Evolutionary conservation across 2,888 invertebrate genomes (phyloP).

Genomic region (Ceramica pisi): DNA sequence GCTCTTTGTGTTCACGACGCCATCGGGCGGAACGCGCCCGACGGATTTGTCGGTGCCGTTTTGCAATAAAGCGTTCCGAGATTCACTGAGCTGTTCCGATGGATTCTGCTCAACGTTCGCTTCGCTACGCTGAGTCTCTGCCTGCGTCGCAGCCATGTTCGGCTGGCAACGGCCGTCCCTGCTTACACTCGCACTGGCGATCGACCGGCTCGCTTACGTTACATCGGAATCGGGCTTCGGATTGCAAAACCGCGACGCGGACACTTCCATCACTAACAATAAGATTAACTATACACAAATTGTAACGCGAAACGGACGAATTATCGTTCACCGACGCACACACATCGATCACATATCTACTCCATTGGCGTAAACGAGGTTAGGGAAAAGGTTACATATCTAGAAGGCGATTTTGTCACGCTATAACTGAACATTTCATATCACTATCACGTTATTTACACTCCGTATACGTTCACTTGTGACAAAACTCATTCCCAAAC

Average conservation of each 20-base stretch:
- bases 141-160: conserved; percentile 97
- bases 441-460: conserved; percentile 86
- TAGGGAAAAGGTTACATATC: conserved; percentile 94
- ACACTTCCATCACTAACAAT: conserved; percentile 90
- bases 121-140: conserved; percentile 95
- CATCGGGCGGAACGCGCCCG: conserved; percentile 92
- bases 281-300: conserved; percentile 84
- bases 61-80: conserved; percentile 93
- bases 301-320: conserved; percentile 89
- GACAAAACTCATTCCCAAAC: conserved; percentile 84
- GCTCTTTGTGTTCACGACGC: conserved; percentile 92
- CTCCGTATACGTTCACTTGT: conserved; percentile 81
- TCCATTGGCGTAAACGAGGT: conserved; percentile 95
- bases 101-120: conserved; percentile 92
- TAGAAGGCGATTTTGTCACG: conserved; percentile 90
- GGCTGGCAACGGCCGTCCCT: conserved; percentile 90
- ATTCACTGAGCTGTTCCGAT: conserved; percentile 92
- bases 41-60: conserved; percentile 95
- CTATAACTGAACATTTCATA: conserved; percentile 88
- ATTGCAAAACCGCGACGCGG: conserved; percentile 90
- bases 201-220: conserved; percentile 91
- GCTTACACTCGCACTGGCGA: conserved; percentile 92
- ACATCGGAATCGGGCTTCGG: conserved; percentile 91
- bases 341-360: conserved; percentile 94
- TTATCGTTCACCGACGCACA: conserved; percentile 93